Percentiles rank a stretch among this genome's conserved stretches.
Evolutionary conservation across 2,113 vertebrate genomes (phyloP).

Genomic region (Lepus americanus): DNA sequence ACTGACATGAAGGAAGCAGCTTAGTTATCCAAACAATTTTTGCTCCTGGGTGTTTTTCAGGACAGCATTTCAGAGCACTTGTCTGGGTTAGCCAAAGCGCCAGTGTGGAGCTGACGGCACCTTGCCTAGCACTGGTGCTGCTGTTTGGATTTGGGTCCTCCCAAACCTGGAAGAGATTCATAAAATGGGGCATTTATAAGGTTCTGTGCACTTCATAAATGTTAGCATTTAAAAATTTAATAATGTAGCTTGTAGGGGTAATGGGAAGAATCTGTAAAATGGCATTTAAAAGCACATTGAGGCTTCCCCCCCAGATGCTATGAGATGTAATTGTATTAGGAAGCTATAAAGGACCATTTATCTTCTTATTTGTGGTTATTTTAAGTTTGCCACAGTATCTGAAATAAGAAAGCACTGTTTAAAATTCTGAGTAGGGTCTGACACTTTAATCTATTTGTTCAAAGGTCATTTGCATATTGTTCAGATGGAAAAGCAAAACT

Average conservation of each 20-base stretch:
- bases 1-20: slow-evolving; percentile 8
- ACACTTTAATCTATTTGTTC: neutral
- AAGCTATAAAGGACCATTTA: neutral
- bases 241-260: slow-evolving; percentile 15
- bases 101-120: neutral
- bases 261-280: slow-evolving; percentile 42
- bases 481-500: slow-evolving; percentile 51
- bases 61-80: neutral
- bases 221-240: slow-evolving; percentile 56
- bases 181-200: slow-evolving; percentile 42
- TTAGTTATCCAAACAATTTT: slow-evolving; percentile 58
- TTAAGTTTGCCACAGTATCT: slow-evolving; percentile 21
- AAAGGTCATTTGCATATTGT: neutral
- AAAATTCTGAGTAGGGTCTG: slow-evolving; percentile 20
- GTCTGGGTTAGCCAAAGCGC: neutral
- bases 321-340: slow-evolving; percentile 2
- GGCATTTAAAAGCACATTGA: slow-evolving; percentile 14
- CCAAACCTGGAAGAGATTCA: slow-evolving; percentile 56
- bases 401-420: slow-evolving; percentile 30
- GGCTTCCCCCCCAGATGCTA: neutral
- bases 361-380: slow-evolving; percentile 36
- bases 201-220: slow-evolving; percentile 47
- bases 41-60: neutral
- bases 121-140: neutral
- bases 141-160: slow-evolving; percentile 12